phyloP scores from a whole-genome alignment of 2,797 vertebrate species.

The Coregonus ussuriensis region DNA sequence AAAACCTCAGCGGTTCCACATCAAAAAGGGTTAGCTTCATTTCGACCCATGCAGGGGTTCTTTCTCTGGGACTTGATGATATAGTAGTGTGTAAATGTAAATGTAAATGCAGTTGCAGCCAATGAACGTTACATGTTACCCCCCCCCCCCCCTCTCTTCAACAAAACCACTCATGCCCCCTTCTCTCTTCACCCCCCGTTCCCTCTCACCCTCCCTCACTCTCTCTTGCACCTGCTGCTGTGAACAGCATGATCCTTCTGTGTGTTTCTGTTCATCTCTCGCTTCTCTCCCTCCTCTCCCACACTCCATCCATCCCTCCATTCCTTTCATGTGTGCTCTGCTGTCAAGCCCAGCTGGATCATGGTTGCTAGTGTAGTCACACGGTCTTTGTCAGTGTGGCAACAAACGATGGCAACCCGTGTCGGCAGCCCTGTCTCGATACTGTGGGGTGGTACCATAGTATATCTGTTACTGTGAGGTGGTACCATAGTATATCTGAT shows the following conservation, averaged over 20 bases:
- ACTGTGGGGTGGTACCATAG: not conserved
- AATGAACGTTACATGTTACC: slow-evolving; percentile 52
- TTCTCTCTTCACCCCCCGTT: slow-evolving; percentile 15
- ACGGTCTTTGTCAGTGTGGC: slow-evolving; percentile 61
- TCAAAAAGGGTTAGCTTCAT: slow-evolving; percentile 55
- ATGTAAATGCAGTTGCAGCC: slow-evolving; percentile 44
- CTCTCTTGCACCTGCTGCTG: slow-evolving; percentile 73
- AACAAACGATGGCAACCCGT: slow-evolving; percentile 39
- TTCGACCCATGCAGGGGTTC: slow-evolving; percentile 45
- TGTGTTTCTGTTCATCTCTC: slow-evolving; percentile 67
- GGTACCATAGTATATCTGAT: not conserved
- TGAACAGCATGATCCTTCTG: slow-evolving; percentile 76
- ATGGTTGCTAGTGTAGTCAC: slow-evolving; percentile 58
- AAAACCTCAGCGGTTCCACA: slow-evolving; percentile 50
- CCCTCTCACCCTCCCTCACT: slow-evolving; percentile 23
- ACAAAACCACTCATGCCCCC: slow-evolving; percentile 38
- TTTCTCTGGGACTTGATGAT: slow-evolving; percentile 41
- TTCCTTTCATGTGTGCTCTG: slow-evolving; percentile 70
- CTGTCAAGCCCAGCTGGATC: slow-evolving; percentile 76
- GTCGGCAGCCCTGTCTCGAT: not conserved
- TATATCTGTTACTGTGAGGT: too few relatives aligned
- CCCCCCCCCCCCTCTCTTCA: slow-evolving; percentile 31
- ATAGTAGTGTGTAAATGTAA: not conserved
- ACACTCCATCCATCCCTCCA: slow-evolving; percentile 5
- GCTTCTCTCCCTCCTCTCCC: slow-evolving; percentile 32